These are phyloP conservation scores for Rhimphoctona megacephalus DNA, from an alignment of 2,888 invertebrate species.

Conservation along the genomic window DNA sequence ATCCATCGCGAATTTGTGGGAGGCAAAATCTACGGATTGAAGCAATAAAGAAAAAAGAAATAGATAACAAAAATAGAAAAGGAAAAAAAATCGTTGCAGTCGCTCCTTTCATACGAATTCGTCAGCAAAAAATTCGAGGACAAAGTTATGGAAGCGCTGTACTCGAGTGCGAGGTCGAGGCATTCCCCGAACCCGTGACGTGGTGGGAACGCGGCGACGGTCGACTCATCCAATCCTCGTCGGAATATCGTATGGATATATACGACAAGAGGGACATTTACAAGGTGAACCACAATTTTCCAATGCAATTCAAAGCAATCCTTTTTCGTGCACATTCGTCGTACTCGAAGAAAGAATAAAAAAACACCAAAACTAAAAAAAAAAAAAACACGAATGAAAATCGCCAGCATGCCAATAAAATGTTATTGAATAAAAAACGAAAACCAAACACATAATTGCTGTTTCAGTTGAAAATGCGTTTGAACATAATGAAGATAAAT, in stretches of 20 bases:
- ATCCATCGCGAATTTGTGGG: not conserved
- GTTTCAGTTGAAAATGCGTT: conserved; percentile 90
- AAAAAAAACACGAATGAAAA: not conserved
- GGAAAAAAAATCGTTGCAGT: conserved; percentile 86
- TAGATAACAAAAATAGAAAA: not conserved
- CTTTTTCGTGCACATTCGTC: conserved; percentile 12
- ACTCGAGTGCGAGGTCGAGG: conserved; percentile 94
- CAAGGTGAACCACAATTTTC: conserved; percentile 79
- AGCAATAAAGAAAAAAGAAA: not conserved
- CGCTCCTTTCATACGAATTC: conserved; percentile 93
- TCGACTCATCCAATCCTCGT: conserved; percentile 89
- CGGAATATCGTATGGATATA: conserved; percentile 88
- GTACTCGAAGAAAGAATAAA: not conserved
- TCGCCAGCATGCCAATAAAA: not conserved
- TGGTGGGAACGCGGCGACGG: conserved; percentile 95
- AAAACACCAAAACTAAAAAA: conserved; percentile 1
- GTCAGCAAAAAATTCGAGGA: conserved; percentile 91
- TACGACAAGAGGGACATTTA: conserved; percentile 86
- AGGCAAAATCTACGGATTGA: not conserved
- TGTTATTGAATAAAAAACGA: not conserved
- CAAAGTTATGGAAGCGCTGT: conserved; percentile 89
- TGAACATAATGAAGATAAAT: conserved; percentile 90
- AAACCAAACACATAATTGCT: conserved; percentile 3
- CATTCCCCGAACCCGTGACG: conserved; percentile 93
- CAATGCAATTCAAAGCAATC: conserved; percentile 48